These are phyloP conservation scores for Leptura quadrifasciata DNA, from an alignment of 2,888 invertebrate genomes.

Conservation along the genomic window DNA sequence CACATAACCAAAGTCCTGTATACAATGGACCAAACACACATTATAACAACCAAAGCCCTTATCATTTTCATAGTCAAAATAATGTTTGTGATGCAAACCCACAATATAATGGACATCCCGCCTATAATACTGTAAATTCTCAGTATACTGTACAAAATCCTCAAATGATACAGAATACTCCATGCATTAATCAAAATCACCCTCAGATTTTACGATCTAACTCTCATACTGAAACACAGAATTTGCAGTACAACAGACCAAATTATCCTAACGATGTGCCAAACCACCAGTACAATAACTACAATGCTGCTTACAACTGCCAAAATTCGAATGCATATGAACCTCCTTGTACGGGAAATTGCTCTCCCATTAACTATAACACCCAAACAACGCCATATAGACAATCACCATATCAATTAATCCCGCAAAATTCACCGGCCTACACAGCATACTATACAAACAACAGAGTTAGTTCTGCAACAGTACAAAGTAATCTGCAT, in stretches of 20 bases:
- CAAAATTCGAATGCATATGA: slow-evolving; percentile 44
- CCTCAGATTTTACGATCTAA: slow-evolving; percentile 19
- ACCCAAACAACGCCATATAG: slow-evolving; percentile 54
- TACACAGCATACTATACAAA: slow-evolving; percentile 55
- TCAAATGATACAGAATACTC: slow-evolving; percentile 63
- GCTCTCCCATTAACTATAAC: slow-evolving; percentile 32
- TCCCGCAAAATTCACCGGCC: slow-evolving; percentile 61
- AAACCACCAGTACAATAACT: slow-evolving; percentile 36
- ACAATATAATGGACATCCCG: slow-evolving; percentile 42
- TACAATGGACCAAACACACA: slow-evolving; percentile 55
- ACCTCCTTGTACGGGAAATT: slow-evolving; percentile 44
- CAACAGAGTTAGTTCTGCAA: slow-evolving; percentile 46
- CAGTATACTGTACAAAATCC: slow-evolving; percentile 47
- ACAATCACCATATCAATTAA: slow-evolving; percentile 67
- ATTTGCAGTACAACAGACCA: slow-evolving; percentile 36
- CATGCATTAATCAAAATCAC: slow-evolving; percentile 60
- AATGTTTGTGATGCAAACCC: slow-evolving; percentile 43
- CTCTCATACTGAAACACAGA: slow-evolving; percentile 32
- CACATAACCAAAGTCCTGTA: slow-evolving; percentile 69
- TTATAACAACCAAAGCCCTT: slow-evolving; percentile 68
- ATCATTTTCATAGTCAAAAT: slow-evolving; percentile 63
- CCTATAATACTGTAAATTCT: slow-evolving; percentile 17
- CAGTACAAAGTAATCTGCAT: slow-evolving; percentile 40
- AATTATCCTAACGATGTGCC: slow-evolving; percentile 37
- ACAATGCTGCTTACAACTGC: slow-evolving; percentile 40